Evolutionary conservation across 2,888 invertebrate genomes (phyloP).

Genomic region (Xylophagus ater): DNA sequence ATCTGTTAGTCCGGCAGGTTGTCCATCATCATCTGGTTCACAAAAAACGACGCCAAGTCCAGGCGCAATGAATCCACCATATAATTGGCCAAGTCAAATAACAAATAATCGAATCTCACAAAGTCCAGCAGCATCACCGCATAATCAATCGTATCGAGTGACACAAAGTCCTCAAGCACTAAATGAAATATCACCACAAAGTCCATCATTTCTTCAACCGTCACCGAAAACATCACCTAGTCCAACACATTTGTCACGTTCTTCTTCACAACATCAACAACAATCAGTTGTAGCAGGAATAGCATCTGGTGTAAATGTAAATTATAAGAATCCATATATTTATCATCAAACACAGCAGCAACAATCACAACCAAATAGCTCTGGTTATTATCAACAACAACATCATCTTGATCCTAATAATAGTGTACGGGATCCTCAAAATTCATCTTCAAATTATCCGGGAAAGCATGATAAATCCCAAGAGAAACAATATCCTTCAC

Average conservation of each 20-base stretch:
- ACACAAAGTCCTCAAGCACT: constrained; percentile 12
- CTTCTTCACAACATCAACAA: constrained; percentile 12
- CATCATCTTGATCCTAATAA: no score
- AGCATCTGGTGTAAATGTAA: background rate
- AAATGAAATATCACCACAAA: constrained; percentile 15
- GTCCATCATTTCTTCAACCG: constrained; percentile 16
- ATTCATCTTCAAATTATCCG: background rate
- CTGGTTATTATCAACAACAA: no score
- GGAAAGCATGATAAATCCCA: background rate
- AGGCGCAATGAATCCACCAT: constrained; percentile 20
- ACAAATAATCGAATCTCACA: constrained; percentile 10
- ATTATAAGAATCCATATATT: constrained; percentile 9
- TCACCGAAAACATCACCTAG: constrained; percentile 18
- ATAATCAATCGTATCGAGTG: constrained; percentile 10
- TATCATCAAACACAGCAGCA: constrained; percentile 3
- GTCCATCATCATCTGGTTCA: background rate
- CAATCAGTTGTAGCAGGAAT: background rate
- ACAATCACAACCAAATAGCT: no score
- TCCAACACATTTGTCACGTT: constrained; percentile 13
- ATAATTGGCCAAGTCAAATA: constrained; percentile 18
- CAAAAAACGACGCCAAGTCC: constrained; percentile 12
- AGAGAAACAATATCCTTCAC: background rate
- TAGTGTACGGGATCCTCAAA: background rate
- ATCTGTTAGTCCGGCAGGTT: constrained; percentile 4
- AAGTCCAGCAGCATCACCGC: constrained; percentile 15